phyloP scores from a whole-genome alignment of 2,113 vertebrate genomes.

The Mixornis gularis region DNA sequence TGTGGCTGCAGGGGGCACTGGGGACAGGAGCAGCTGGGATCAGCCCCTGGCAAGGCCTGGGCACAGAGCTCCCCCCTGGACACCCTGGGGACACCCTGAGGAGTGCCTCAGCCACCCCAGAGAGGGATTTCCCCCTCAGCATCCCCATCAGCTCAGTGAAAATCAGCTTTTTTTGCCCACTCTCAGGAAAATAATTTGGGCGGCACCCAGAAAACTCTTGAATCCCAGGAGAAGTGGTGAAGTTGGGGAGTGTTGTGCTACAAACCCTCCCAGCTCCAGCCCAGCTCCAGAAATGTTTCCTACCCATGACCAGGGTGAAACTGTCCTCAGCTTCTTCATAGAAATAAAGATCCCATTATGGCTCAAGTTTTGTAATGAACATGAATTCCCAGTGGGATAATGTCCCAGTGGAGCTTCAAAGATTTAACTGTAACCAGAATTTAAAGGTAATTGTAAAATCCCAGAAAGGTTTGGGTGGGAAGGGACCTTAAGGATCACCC shows the following conservation, averaged over 20 bases:
- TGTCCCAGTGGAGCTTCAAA: background rate
- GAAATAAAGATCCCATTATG: background rate
- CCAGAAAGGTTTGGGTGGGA: background rate
- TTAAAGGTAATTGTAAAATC: background rate
- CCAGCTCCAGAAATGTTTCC: background rate
- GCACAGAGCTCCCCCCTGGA: background rate
- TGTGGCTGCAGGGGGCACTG: background rate
- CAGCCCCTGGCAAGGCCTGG: accelerated
- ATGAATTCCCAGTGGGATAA: accelerated
- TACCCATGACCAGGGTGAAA: accelerated
- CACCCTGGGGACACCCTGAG: background rate
- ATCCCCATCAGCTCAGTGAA: no score
- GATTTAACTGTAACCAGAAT: background rate
- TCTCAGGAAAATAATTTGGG: background rate
- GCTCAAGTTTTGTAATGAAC: accelerated
- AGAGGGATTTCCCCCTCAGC: background rate
- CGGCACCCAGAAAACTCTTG: background rate
- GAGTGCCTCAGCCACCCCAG: background rate
- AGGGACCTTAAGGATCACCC: background rate
- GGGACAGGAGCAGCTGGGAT: accelerated
- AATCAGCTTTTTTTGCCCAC: accelerated
- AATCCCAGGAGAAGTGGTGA: background rate
- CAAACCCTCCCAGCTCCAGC: background rate
- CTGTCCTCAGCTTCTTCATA: background rate
- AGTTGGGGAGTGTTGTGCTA: accelerated